A percentile compares a stretch with the other conserved stretches of the same genome.
Evolutionary conservation across 2,888 invertebrate genomes (phyloP).

Genomic region (Drosophila subsilvestris): DNA sequence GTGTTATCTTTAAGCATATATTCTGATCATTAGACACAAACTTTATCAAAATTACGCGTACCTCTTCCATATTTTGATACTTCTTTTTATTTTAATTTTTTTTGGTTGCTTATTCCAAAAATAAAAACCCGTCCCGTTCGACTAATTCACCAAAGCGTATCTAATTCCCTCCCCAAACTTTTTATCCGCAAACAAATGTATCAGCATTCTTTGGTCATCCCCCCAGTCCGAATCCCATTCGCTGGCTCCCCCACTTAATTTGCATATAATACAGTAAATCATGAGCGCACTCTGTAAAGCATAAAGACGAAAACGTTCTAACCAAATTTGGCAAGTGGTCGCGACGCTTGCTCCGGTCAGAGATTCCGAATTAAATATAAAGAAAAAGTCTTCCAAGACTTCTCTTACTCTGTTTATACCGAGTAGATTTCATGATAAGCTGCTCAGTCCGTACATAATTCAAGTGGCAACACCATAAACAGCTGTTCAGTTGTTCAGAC

Average conservation of each 20-base stretch:
- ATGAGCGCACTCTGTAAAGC: slow-evolving; percentile 53
- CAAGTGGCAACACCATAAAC: not conserved
- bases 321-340: slow-evolving; percentile 61
- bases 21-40: slow-evolving; percentile 12
- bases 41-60: slow-evolving; percentile 8
- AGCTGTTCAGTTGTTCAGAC: not conserved
- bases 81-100: not conserved
- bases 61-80: slow-evolving; percentile 11
- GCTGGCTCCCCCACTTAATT: slow-evolving; percentile 42
- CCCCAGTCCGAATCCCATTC: slow-evolving; percentile 3
- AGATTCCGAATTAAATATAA: slow-evolving; percentile 33
- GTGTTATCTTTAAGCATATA: slow-evolving; percentile 29
- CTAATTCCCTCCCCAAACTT: slow-evolving; percentile 47
- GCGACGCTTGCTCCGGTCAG: slow-evolving; percentile 10
- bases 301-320: slow-evolving; percentile 46
- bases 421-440: not conserved
- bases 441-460: not conserved
- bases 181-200: slow-evolving; percentile 39
- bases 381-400: not conserved
- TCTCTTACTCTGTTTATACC: not conserved
- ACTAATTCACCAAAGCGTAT: slow-evolving; percentile 61
- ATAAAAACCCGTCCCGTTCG: slow-evolving; percentile 19
- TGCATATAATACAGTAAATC: slow-evolving; percentile 62
- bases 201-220: slow-evolving; percentile 32
- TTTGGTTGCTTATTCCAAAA: slow-evolving; percentile 13